Percentiles rank a stretch among this genome's conserved stretches.
Evolutionary conservation across 2,113 vertebrate species (phyloP).

Genomic region (Onychostruthus taczanowskii): DNA sequence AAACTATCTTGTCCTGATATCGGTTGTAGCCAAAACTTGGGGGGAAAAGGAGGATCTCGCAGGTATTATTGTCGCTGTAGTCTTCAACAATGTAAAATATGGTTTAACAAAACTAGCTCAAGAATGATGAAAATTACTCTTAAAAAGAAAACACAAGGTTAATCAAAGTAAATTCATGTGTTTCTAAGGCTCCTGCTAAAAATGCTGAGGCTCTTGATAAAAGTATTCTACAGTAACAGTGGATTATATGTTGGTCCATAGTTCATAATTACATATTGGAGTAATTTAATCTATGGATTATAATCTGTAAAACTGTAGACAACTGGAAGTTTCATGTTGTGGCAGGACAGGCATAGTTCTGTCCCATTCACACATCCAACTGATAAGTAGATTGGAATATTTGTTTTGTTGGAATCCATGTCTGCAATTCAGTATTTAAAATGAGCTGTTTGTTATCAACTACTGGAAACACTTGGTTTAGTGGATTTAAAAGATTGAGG

Average conservation of each 20-base stretch:
- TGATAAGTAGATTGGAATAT: neutral
- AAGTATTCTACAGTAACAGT: neutral
- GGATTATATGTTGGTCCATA: neutral
- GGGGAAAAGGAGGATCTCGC: neutral
- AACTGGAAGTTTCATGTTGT: neutral
- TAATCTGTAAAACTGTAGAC: neutral
- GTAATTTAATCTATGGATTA: neutral
- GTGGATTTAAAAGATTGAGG: neutral
- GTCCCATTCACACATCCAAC: neutral
- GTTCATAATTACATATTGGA: neutral
- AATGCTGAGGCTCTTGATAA: neutral
- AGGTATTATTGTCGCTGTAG: neutral
- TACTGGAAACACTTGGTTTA: neutral
- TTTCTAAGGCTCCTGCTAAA: neutral
- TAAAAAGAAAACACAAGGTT: neutral
- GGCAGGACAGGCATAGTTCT: neutral
- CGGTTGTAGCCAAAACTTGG: neutral
- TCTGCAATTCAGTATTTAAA: neutral
- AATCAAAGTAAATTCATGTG: neutral
- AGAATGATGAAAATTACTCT: neutral
- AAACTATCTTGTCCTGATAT: neutral
- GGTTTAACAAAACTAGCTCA: neutral
- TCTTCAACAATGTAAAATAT: neutral
- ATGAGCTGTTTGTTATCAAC: neutral
- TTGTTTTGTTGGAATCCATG: neutral